Percentiles rank a stretch among this genome's conserved stretches.
These are phyloP conservation scores for Acleris holmiana DNA, from an alignment of 2,888 invertebrate species.

Conservation along the genomic window DNA sequence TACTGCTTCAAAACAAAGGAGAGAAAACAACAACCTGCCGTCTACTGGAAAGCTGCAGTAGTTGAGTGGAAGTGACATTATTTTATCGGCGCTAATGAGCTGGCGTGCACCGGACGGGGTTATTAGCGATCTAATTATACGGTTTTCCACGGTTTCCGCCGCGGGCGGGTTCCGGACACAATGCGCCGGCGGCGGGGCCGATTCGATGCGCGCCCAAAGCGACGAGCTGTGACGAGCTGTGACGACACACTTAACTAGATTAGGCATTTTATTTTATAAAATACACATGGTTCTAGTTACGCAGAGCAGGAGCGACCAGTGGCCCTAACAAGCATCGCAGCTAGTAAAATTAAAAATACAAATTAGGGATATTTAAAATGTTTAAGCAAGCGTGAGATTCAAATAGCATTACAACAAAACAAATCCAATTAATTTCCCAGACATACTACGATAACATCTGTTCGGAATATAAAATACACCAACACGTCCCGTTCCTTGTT, in stretches of 20 bases:
- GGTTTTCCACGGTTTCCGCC: slow-evolving; percentile 64
- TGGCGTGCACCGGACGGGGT: slow-evolving; percentile 52
- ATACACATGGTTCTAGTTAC: slow-evolving; percentile 21
- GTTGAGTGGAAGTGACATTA: slow-evolving; percentile 40
- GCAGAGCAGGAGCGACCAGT: slow-evolving; percentile 24
- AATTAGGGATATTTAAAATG: slow-evolving; percentile 60
- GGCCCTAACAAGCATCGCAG: slow-evolving; percentile 22
- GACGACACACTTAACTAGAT: slow-evolving; percentile 48
- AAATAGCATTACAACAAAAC: slow-evolving; percentile 73
- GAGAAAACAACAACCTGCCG: slow-evolving; percentile 20
- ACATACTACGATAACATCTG: slow-evolving; percentile 77
- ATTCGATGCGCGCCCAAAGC: slow-evolving; percentile 48
- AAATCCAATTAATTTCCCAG: slow-evolving; percentile 78
- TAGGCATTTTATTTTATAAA: slow-evolving; percentile 45
- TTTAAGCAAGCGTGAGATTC: slow-evolving; percentile 71
- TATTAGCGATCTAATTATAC: slow-evolving; percentile 70
- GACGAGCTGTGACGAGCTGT: slow-evolving; percentile 46
- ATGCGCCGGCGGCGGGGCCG: slow-evolving; percentile 49
- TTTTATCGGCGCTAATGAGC: slow-evolving; percentile 37
- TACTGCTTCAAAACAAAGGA: slow-evolving; percentile 13
- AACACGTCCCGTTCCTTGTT: slow-evolving; percentile 67
- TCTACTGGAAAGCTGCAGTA: slow-evolving; percentile 16
- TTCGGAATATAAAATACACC: slow-evolving; percentile 80
- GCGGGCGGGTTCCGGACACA: slow-evolving; percentile 63
- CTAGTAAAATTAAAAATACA: slow-evolving; percentile 48